phyloP scores from a whole-genome alignment of 2,113 vertebrate genomes.

The Ochotona princeps region DNA sequence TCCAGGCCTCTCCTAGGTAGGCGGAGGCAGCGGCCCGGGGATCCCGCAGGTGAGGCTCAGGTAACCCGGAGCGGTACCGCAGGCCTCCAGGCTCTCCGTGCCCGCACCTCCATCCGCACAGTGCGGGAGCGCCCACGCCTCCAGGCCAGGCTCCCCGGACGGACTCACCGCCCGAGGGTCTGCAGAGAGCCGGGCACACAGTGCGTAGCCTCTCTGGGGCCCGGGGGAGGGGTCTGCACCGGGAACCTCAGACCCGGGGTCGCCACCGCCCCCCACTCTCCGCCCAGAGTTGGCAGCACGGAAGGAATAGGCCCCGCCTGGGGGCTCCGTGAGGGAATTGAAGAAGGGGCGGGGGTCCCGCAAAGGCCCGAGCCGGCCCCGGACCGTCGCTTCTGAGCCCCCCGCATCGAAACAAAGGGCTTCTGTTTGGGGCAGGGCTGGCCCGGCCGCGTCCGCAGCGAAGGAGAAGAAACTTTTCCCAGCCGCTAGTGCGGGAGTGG shows the following conservation, averaged over 20 bases:
- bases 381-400: constrained; percentile 29
- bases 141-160: not conserved
- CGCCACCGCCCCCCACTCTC: not conserved
- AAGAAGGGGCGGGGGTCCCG: not conserved
- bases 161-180: too few relatives aligned
- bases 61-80: not conserved
- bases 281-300: not conserved
- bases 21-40: not conserved
- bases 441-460: constrained; percentile 32
- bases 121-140: not conserved
- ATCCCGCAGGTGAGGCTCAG: not conserved
- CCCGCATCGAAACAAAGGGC: constrained; percentile 78
- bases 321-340: not conserved
- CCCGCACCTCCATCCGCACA: not conserved
- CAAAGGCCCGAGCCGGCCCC: constrained; percentile 48
- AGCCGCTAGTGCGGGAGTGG: not conserved
- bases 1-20: constrained; percentile 31
- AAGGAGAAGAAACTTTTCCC: constrained; percentile 68
- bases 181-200: not conserved
- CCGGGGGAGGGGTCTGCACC: not conserved
- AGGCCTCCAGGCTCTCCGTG: not conserved
- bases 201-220: not conserved
- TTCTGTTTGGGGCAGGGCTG: constrained; percentile 20
- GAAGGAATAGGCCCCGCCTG: too few relatives aligned
- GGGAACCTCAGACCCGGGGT: not conserved